These are phyloP conservation scores for Onychostruthus taczanowskii DNA, from an alignment of 2,113 vertebrate genomes.

Conservation along the genomic window DNA sequence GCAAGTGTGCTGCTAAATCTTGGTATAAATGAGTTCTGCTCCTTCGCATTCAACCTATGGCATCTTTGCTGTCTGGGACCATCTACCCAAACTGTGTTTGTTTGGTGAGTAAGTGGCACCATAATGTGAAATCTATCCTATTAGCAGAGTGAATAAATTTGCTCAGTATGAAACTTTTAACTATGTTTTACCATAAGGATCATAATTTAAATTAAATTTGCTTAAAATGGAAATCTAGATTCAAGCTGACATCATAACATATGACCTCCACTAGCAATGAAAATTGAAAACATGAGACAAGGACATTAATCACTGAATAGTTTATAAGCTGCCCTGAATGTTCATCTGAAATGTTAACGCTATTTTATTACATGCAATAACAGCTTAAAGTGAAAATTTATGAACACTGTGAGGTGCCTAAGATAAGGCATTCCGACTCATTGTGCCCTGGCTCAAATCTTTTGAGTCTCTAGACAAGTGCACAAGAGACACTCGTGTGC, in stretches of 20 bases:
- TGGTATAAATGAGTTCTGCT: neutral
- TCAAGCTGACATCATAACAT: conserved; percentile 34
- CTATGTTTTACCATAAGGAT: neutral
- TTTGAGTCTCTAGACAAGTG: neutral
- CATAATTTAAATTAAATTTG: conserved; percentile 31
- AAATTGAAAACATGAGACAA: conserved; percentile 43
- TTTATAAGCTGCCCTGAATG: neutral
- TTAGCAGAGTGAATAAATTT: neutral
- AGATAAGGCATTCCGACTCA: neutral
- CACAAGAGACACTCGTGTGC: neutral
- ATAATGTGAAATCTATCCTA: neutral
- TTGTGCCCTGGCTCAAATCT: neutral
- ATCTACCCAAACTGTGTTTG: neutral
- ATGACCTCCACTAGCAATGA: neutral
- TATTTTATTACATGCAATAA: conserved; percentile 30
- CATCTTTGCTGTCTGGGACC: neutral
- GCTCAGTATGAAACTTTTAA: neutral
- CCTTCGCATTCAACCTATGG: neutral
- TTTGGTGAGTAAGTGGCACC: neutral
- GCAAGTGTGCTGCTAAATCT: neutral
- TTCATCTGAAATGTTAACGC: neutral
- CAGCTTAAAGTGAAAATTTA: neutral
- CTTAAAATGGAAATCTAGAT: conserved; percentile 27
- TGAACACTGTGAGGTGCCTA: neutral
- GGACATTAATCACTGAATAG: neutral